A percentile compares a stretch with the other conserved stretches of the same genome.
Conservation (phyloP, 2,888 invertebrate species). For the Selenia dentaria region DNA sequence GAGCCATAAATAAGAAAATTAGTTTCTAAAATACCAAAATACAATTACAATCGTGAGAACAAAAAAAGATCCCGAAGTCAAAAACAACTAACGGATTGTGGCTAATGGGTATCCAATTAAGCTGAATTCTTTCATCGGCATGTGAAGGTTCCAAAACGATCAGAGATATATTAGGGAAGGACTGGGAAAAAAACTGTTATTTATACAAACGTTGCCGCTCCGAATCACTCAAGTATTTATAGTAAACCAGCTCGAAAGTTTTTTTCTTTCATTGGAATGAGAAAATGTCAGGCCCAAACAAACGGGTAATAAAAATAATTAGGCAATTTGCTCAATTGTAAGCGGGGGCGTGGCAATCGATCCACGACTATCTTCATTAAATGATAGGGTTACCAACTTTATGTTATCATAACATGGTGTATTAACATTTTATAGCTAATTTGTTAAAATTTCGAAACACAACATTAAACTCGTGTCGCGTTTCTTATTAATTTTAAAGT, state of each 20-base stretch:
- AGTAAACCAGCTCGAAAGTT: slow-evolving; percentile 31
- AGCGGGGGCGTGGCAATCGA: slow-evolving; percentile 63
- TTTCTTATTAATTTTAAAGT: not conserved
- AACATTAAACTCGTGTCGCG: not conserved
- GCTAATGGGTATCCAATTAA: slow-evolving; percentile 37
- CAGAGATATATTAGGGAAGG: slow-evolving; percentile 9
- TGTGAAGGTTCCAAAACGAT: slow-evolving; percentile 12
- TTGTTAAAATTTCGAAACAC: not conserved
- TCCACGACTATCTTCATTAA: slow-evolving; percentile 55
- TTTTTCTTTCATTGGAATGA: slow-evolving; percentile 65
- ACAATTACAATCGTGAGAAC: slow-evolving; percentile 13
- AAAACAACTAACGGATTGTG: slow-evolving; percentile 26
- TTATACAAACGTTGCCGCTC: slow-evolving; percentile 18
- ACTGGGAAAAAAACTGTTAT: slow-evolving; percentile 13
- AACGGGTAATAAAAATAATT: slow-evolving; percentile 81
- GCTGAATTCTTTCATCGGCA: slow-evolving; percentile 32
- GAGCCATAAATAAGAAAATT: too few relatives aligned
- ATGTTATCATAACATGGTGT: not conserved
- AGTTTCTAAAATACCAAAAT: too few relatives aligned
- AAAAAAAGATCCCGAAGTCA: slow-evolving; percentile 30
- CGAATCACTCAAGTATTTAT: slow-evolving; percentile 12
- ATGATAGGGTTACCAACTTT: slow-evolving; percentile 40
- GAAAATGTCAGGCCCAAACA: slow-evolving; percentile 62
- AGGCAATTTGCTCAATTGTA: slow-evolving; percentile 73
- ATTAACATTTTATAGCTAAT: not conserved